Conservation (phyloP, 1,140 invertebrate genomes). For the Aphidius ervi region DNA sequence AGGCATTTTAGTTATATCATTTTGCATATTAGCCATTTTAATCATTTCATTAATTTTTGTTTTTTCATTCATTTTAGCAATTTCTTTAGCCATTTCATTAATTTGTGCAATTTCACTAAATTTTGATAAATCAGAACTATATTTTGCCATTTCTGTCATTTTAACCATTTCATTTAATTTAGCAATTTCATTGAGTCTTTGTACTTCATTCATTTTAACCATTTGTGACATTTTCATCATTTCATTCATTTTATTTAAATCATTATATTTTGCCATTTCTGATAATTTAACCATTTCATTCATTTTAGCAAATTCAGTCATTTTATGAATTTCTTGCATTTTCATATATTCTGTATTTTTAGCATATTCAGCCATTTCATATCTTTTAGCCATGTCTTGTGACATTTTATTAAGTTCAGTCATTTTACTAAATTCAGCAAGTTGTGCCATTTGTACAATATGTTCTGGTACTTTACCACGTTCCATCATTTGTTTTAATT, state of each 20-base stretch:
- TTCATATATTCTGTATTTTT: slow-evolving; percentile 47
- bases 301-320: slow-evolving; percentile 51
- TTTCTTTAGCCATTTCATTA: slow-evolving; percentile 51
- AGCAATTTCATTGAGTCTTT: slow-evolving; percentile 50
- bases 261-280: slow-evolving; percentile 49
- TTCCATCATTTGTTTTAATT: slow-evolving; percentile 53
- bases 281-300: slow-evolving; percentile 50
- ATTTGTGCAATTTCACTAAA: slow-evolving; percentile 49
- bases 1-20: slow-evolving; percentile 46
- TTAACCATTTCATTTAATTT: slow-evolving; percentile 53
- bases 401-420: slow-evolving; percentile 49
- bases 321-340: slow-evolving; percentile 47
- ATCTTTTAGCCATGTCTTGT: slow-evolving; percentile 50
- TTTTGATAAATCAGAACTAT: slow-evolving; percentile 45
- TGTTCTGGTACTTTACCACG: slow-evolving; percentile 51
- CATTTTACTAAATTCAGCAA: slow-evolving; percentile 52
- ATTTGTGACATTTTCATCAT: slow-evolving; percentile 52
- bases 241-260: slow-evolving; percentile 49
- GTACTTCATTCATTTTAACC: slow-evolving; percentile 47
- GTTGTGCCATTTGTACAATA: slow-evolving; percentile 52
- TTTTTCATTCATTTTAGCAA: slow-evolving; percentile 51
- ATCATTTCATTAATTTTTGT: slow-evolving; percentile 53
- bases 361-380: slow-evolving; percentile 50
- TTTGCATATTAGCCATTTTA: slow-evolving; percentile 50
- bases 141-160: slow-evolving; percentile 51